Percentiles rank a stretch among this genome's conserved stretches.
phyloP scores from a whole-genome alignment of 2,888 invertebrate genomes.

The Cheilosia soror region DNA sequence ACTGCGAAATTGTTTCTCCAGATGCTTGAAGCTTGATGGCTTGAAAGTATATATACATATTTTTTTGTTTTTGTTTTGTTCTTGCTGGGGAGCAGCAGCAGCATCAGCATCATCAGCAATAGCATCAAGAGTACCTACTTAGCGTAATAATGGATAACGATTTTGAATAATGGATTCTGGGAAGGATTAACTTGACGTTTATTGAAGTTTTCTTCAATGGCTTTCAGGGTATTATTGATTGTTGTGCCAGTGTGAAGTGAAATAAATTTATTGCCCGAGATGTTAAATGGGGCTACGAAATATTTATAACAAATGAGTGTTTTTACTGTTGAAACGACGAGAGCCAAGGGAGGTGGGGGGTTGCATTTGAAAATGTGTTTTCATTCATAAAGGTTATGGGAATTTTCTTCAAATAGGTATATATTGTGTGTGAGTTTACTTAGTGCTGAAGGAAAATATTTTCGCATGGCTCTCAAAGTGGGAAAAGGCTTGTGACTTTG shows the following conservation, averaged over 20 bases:
- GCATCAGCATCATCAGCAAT: background rate
- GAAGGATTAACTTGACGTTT: constrained; percentile 67
- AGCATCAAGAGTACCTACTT: constrained; percentile 20
- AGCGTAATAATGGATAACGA: constrained; percentile 55
- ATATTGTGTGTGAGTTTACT: background rate
- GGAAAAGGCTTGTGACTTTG: too few relatives aligned
- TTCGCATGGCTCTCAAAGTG: too few relatives aligned
- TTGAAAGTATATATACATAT: constrained; percentile 22
- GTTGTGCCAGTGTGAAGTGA: background rate
- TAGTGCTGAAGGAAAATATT: too few relatives aligned
- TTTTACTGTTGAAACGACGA: too few relatives aligned
- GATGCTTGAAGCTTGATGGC: constrained; percentile 30
- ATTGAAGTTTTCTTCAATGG: constrained; percentile 51
- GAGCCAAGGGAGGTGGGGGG: background rate
- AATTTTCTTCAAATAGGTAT: too few relatives aligned
- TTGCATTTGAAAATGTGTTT: background rate
- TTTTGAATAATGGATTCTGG: constrained; percentile 68
- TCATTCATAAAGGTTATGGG: background rate
- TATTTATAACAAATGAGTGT: constrained; percentile 19
- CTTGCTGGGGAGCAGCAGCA: background rate
- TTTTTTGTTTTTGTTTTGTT: constrained; percentile 29
- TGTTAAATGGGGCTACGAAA: background rate
- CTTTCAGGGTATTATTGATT: constrained; percentile 33
- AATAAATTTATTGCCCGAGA: constrained; percentile 17
- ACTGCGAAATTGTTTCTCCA: constrained; percentile 35